Base-by-base conservation (phyloP, 2,888 invertebrate genomes). In the Rhaphigaster nebulosa region DNA sequence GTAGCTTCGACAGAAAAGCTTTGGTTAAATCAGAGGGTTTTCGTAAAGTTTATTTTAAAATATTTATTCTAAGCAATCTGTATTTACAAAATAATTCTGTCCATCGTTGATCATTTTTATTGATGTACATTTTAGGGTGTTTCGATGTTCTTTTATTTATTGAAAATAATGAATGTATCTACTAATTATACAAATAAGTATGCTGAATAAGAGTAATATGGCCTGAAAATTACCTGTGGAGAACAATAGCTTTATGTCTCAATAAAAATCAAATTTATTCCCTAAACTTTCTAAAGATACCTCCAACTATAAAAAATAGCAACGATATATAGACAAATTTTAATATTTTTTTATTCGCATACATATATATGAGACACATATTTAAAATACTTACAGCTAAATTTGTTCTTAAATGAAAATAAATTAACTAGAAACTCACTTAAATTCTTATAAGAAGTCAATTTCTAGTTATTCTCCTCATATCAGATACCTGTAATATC, bases 1-100 rank as follows among this genome's bases (percentile, higher is more conserved):
- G n/a, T 84, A 84, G 84, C 84, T 84, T 50, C 84, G 45, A 45
- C 84, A 84, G 84, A 84, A 84, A 45, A 84, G 8, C 45, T 84
- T 84, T 84, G 84, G 84, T 84, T 84, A 84, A 84, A 84, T 84
- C 84, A 45, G 84, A 45, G 45, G 13, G n/a, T 84, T 50, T 84
- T 84, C 13, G 13, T 50, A 76, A 76, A 76, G 0, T 20, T 76
- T 20, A 76, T 65, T 29, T 65, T 18, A 12, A 29, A n/a, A n/a
- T n/a, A 26, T 56, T 26, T 56, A 18, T 29, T 29, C 15, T 65
- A 29, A 70, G 6, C 2, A 29, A 34, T 65, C 34, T 23, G 18
- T 65, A 34, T 65, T 65, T 34, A 29, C 15, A 65, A 34, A 65
- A 65, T 65, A 65, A 34, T 65, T n/a, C n/a, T 60, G n/a, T 60